A percentile compares a stretch with the other conserved stretches of the same genome.
Conservation (phyloP, 2,113 vertebrate species). For the Setophaga coronata region DNA sequence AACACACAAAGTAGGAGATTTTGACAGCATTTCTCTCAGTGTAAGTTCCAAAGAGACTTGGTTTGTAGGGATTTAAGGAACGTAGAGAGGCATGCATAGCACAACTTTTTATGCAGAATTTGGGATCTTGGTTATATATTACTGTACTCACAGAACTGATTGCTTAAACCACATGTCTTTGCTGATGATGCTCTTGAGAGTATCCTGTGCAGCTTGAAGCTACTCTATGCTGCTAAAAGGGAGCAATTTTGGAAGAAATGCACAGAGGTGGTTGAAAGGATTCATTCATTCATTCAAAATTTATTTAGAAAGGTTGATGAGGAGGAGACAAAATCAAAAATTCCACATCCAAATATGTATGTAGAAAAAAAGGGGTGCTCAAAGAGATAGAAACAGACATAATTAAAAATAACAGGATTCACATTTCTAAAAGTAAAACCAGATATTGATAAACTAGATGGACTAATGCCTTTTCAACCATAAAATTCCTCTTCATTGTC, state of each 20-base stretch:
- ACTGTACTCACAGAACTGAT: neutral
- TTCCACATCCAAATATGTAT: neutral
- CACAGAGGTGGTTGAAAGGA: neutral
- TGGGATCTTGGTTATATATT: neutral
- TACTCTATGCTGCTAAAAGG: neutral
- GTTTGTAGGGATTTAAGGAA: neutral
- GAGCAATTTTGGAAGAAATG: neutral
- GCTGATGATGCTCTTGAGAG: neutral
- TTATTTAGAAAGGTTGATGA: neutral
- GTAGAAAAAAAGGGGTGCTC: neutral
- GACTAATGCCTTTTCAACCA: neutral
- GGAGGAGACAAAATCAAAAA: neutral
- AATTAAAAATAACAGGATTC: neutral
- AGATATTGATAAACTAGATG: neutral
- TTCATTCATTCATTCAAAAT: neutral
- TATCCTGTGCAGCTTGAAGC: neutral
- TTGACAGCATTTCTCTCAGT: rapidly evolving
- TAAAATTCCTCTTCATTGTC: neutral
- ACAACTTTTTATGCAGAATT: neutral
- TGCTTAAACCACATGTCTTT: neutral
- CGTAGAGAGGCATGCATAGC: rapidly evolving
- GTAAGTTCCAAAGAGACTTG: neutral
- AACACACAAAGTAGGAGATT: neutral
- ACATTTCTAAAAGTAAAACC: neutral
- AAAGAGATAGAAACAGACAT: neutral